Evolutionary conservation across 53 echinoderm and acorn worm genomes (phyloP).

Genomic region (Luidia sarsii): DNA sequence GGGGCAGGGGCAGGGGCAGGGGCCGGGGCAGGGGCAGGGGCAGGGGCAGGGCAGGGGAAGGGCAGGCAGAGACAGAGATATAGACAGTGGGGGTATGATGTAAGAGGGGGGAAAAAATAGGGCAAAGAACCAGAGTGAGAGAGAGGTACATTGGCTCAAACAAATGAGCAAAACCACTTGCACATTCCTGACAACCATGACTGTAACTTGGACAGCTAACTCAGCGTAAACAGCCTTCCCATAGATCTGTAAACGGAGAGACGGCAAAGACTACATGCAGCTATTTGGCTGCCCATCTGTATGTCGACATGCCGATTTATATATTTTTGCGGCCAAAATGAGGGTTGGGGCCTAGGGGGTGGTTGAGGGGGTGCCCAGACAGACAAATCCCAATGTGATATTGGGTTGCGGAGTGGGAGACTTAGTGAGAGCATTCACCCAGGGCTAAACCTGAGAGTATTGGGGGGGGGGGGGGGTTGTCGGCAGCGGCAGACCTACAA

Average conservation of each 20-base stretch:
- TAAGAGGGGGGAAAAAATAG: too few relatives aligned
- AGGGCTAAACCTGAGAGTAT: too few relatives aligned
- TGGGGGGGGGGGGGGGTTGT: too few relatives aligned
- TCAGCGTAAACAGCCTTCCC: constrained; percentile 1
- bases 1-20: too few relatives aligned
- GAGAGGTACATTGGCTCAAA: too few relatives aligned
- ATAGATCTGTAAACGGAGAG: constrained; percentile 25
- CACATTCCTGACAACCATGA: not conserved
- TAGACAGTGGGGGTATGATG: too few relatives aligned
- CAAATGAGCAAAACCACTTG: not conserved
- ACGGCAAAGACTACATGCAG: constrained; percentile 12
- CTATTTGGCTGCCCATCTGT: constrained; percentile 27
- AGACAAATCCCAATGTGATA: constrained; percentile 37
- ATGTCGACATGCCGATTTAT: constrained; percentile 49
- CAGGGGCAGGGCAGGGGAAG: too few relatives aligned
- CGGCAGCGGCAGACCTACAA: too few relatives aligned
- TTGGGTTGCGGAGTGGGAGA: constrained; percentile 33
- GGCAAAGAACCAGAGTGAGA: too few relatives aligned
- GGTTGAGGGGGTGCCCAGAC: constrained; percentile 41
- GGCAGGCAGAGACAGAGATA: too few relatives aligned
- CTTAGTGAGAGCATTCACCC: constrained; percentile 37
- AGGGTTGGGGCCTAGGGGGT: constrained; percentile 27
- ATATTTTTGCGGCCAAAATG: constrained; percentile 17
- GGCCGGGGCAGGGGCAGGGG: too few relatives aligned
- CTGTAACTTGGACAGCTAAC: not conserved